Evolutionary conservation across 2,113 vertebrate species (phyloP).

Genomic region (Actenoides lindsayi): DNA sequence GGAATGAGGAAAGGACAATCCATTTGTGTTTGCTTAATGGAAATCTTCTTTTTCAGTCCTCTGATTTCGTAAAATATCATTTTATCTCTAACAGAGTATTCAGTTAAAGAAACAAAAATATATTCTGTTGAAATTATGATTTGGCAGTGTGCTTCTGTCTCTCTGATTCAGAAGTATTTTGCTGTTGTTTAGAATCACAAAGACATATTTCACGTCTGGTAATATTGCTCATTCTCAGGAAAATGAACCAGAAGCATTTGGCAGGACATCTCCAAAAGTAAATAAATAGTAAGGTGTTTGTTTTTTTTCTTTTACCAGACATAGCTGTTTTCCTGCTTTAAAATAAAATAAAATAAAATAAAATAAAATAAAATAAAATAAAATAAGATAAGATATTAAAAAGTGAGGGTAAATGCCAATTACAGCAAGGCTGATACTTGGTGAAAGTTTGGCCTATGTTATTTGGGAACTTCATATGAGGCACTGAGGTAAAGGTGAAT

Average conservation of each 20-base stretch:
- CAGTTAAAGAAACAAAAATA: neutral
- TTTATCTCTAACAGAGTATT: neutral
- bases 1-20: neutral
- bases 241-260: neutral
- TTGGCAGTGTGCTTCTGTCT: neutral
- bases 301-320: neutral
- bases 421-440: neutral
- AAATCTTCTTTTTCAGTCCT: neutral
- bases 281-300: neutral
- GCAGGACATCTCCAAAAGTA: neutral
- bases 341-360: neutral
- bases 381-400: neutral
- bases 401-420: neutral
- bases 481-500: neutral
- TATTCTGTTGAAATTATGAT: neutral
- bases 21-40: neutral
- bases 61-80: neutral
- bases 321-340: neutral
- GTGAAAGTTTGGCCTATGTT: neutral
- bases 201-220: neutral
- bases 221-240: neutral
- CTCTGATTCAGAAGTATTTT: neutral
- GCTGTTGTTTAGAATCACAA: neutral
- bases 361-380: neutral
- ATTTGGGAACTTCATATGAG: neutral